These are phyloP conservation scores for Bombus picipes DNA, from an alignment of 1,140 invertebrate species.

Conservation along the genomic window DNA sequence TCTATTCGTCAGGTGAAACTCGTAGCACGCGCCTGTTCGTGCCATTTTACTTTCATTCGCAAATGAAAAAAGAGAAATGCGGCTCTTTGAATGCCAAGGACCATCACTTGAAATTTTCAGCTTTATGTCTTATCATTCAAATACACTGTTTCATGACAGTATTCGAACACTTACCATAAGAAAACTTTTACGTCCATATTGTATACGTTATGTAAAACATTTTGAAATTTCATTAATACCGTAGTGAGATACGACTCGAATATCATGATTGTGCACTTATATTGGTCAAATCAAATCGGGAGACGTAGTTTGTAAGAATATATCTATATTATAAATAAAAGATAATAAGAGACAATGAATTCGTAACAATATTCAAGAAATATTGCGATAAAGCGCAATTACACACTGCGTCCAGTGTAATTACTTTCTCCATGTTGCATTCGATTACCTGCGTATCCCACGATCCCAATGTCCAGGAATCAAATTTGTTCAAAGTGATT, in stretches of 20 bases:
- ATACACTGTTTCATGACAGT: too few species aligned
- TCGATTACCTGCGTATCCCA: neutral
- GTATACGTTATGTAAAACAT: neutral
- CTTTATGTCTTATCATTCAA: neutral
- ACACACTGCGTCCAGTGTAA: too few species aligned
- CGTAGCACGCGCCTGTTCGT: constrained; percentile 5
- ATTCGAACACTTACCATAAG: neutral
- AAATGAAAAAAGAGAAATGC: too few species aligned
- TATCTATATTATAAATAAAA: too few species aligned
- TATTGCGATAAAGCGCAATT: too few species aligned
- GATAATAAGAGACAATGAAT: too few species aligned
- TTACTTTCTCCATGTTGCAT: neutral
- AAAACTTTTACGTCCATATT: neutral
- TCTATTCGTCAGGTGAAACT: neutral
- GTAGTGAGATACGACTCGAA: neutral
- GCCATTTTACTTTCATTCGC: constrained; percentile 6
- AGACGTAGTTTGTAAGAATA: too few species aligned
- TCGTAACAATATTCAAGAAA: too few species aligned
- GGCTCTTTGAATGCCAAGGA: neutral
- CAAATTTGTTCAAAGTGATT: neutral
- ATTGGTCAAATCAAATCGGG: too few species aligned
- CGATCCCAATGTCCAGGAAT: neutral
- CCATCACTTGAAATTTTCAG: neutral
- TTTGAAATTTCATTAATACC: neutral
- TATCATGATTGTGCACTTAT: too few species aligned